phyloP scores from a whole-genome alignment of 2,113 vertebrate species.

The Motacilla tschutschensis region DNA sequence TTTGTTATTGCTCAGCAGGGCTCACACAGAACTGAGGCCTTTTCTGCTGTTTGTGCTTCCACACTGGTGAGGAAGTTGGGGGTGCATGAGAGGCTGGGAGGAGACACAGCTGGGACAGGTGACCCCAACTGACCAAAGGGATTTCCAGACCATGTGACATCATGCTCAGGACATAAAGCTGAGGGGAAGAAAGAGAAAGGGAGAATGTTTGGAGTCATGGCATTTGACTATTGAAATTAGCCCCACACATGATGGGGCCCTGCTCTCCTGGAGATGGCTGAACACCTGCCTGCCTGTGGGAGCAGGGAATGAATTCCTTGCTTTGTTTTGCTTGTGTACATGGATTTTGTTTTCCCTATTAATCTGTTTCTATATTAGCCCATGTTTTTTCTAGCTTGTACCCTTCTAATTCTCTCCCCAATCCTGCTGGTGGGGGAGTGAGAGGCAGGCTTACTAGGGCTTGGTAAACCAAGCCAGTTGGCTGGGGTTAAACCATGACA shows the following conservation, averaged over 20 bases:
- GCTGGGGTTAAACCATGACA: background rate
- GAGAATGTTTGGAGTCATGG: rapidly evolving
- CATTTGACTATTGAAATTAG: rapidly evolving
- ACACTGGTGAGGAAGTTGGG: rapidly evolving
- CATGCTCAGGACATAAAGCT: rapidly evolving
- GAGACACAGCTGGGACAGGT: background rate
- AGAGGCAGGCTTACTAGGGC: rapidly evolving
- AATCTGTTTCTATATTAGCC: background rate
- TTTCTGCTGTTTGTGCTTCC: background rate
- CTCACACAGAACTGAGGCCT: background rate
- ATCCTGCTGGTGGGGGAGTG: background rate
- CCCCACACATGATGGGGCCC: rapidly evolving
- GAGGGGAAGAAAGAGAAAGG: background rate
- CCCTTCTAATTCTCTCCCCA: rapidly evolving
- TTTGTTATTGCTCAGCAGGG: background rate
- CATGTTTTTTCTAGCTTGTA: background rate
- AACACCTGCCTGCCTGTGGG: background rate
- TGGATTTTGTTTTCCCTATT: background rate
- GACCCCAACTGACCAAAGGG: background rate
- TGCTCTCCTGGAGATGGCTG: background rate
- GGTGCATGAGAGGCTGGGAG: rapidly evolving
- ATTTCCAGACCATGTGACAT: background rate
- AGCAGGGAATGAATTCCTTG: background rate
- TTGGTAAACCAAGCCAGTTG: background rate
- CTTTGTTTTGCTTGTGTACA: background rate